A percentile compares a stretch with the other conserved stretches of the same genome.
Conservation (phyloP, 2,113 vertebrate genomes). For the Hyperopisus bebe region DNA sequence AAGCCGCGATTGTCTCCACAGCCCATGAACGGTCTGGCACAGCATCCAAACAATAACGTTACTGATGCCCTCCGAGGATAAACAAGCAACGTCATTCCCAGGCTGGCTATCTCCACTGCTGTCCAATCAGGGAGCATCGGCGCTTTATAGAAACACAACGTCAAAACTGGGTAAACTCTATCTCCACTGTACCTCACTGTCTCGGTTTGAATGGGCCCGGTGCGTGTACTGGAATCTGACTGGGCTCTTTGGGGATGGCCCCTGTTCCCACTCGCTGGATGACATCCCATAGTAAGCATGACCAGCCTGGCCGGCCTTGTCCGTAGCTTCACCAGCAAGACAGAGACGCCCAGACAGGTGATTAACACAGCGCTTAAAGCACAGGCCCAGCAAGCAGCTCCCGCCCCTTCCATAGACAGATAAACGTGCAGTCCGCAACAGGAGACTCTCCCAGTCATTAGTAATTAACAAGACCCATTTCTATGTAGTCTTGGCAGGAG, state of each 20-base stretch:
- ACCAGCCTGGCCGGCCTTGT: background rate
- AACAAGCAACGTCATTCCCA: background rate
- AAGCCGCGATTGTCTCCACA: background rate
- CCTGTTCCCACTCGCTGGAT: background rate
- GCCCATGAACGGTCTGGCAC: background rate
- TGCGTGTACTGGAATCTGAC: background rate
- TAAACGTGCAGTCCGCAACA: background rate
- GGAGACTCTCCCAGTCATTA: background rate
- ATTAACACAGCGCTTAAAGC: background rate
- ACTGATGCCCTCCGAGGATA: background rate
- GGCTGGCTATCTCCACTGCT: background rate
- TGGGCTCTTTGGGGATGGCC: background rate
- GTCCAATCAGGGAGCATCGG: background rate
- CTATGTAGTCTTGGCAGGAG: background rate
- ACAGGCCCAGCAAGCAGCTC: background rate
- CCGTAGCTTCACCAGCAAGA: background rate
- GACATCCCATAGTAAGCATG: background rate
- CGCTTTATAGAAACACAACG: background rate
- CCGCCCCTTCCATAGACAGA: background rate
- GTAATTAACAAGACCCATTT: background rate
- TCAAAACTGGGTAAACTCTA: background rate
- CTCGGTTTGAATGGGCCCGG: background rate
- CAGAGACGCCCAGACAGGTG: background rate
- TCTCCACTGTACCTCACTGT: background rate
- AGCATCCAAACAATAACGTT: background rate